A percentile compares a stretch with the other conserved stretches of the same genome.
Evolutionary conservation across 2,113 vertebrate genomes (phyloP).

Genomic region (Lasiurus borealis): DNA sequence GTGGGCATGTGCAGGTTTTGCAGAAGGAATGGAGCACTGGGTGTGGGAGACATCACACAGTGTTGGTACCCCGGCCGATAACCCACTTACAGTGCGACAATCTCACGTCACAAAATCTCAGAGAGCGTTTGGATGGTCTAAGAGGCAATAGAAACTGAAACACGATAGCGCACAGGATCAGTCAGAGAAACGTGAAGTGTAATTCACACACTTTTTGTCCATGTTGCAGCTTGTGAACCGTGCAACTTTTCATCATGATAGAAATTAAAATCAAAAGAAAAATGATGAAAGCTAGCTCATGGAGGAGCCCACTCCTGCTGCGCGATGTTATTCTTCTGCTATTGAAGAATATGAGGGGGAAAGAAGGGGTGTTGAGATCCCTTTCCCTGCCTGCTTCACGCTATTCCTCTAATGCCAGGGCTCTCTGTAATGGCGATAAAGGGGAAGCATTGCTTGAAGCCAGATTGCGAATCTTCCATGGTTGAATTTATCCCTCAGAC

Average conservation of each 20-base stretch:
- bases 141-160: slow-evolving; percentile 4
- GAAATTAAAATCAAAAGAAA: slow-evolving; percentile 23
- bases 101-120: background rate
- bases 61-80: background rate
- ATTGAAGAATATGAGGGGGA: background rate
- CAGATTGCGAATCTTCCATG: slow-evolving; percentile 19
- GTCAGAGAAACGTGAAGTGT: background rate
- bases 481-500: slow-evolving; percentile 59
- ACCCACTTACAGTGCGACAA: background rate
- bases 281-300: background rate
- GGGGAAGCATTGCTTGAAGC: background rate
- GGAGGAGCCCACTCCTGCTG: background rate
- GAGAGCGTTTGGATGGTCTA: background rate
- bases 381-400: background rate
- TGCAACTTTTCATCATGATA: background rate
- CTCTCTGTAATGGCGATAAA: background rate
- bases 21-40: background rate
- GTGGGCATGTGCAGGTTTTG: background rate
- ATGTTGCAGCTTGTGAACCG: background rate
- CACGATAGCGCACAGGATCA: background rate
- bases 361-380: background rate
- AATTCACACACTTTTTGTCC: background rate
- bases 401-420: background rate
- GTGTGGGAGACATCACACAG: background rate
- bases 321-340: background rate